phyloP scores from a whole-genome alignment of 2,888 invertebrate genomes.

The Neocrepidodera transversa region DNA sequence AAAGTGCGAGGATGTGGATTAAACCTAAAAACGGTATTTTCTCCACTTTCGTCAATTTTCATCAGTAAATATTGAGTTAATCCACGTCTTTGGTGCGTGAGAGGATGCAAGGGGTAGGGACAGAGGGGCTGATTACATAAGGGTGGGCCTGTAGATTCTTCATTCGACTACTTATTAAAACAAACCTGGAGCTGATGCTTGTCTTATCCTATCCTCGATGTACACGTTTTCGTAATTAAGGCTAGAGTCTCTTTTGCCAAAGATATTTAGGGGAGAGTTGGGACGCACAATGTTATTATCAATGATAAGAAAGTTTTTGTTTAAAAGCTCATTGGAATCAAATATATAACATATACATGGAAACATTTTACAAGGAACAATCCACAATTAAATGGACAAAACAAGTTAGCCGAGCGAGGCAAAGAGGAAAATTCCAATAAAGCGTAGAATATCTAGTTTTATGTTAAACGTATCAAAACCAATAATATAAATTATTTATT shows the following conservation, averaged over 20 bases:
- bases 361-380: too few relatives aligned
- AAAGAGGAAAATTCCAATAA: too few relatives aligned
- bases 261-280: conserved; percentile 22
- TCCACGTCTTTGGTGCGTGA: conserved; percentile 48
- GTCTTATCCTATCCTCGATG: conserved; percentile 57
- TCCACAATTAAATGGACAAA: too few relatives aligned
- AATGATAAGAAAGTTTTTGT: too few relatives aligned
- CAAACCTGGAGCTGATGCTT: conserved; percentile 56
- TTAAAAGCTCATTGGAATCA: too few relatives aligned
- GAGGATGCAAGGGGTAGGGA: conserved; percentile 26
- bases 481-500: too few relatives aligned
- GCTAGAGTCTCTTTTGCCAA: conserved; percentile 41
- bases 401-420: too few relatives aligned
- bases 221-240: conserved; percentile 55
- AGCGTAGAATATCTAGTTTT: too few relatives aligned
- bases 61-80: conserved; percentile 62
- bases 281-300: too few relatives aligned
- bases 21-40: conserved; percentile 39
- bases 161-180: conserved; percentile 57
- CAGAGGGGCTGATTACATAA: conserved; percentile 9
- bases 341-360: too few relatives aligned
- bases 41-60: conserved; percentile 59
- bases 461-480: too few relatives aligned
- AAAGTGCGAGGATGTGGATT: conserved; percentile 26
- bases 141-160: conserved; percentile 36